Evolutionary conservation across 1,140 invertebrate species (phyloP).

Genomic region (Trialeurodes vaporariorum): DNA sequence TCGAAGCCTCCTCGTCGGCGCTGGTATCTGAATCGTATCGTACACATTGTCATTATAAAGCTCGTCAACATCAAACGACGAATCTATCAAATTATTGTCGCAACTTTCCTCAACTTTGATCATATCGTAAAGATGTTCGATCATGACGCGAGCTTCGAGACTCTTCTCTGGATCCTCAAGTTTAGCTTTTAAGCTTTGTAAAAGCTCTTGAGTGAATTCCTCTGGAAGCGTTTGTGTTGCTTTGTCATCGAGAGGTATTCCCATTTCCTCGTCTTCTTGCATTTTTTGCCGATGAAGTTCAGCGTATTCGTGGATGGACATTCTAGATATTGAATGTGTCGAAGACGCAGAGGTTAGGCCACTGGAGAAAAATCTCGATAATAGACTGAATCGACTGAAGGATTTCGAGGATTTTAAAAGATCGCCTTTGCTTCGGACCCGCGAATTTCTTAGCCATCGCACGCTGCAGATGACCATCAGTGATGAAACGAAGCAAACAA

Average conservation of each 20-base stretch:
- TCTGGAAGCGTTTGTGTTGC: constrained; percentile 58
- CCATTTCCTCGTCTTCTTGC: constrained; percentile 32
- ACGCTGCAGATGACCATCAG: background rate
- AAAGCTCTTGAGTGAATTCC: constrained; percentile 57
- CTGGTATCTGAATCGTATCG: background rate
- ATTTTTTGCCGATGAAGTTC: constrained; percentile 41
- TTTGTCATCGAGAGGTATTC: constrained; percentile 41
- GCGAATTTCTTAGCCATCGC: background rate
- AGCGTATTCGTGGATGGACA: constrained; percentile 50
- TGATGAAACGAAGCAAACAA: background rate
- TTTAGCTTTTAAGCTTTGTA: constrained; percentile 52
- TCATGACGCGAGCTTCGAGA: constrained; percentile 59
- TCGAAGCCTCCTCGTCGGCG: background rate
- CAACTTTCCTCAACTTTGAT: constrained; percentile 61
- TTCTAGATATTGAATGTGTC: constrained; percentile 44
- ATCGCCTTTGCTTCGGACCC: background rate
- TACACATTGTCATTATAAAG: background rate
- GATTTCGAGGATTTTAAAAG: background rate
- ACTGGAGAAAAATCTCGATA: constrained; percentile 29
- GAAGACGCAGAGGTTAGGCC: constrained; percentile 38
- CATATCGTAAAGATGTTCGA: constrained; percentile 62
- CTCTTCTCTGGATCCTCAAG: constrained; percentile 59
- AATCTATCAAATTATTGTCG: constrained; percentile 42
- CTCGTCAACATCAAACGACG: background rate
- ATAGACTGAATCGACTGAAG: background rate